Base-by-base conservation (phyloP, 2,113 vertebrate species). In the Sander vitreus region DNA sequence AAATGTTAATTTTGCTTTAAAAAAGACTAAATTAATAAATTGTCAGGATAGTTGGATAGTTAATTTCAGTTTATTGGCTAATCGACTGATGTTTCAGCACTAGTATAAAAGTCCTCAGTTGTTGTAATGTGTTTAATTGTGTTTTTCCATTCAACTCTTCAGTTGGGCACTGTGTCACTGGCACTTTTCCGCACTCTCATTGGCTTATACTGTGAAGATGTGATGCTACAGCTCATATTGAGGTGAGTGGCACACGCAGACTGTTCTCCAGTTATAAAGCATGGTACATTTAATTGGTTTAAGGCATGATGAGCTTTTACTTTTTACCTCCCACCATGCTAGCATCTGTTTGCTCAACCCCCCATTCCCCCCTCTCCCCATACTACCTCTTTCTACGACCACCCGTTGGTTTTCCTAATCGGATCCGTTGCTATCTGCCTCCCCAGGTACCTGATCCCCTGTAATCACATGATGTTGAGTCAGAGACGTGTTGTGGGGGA, bases 401-500 rank as follows among this genome's bases (percentile, higher is more conserved):
- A 8, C 76, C 75, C 6, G 13, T 47, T 12, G 79, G 25, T 54
- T 83, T 58, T 62, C 33, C 78, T 89, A 78, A 91, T 78, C 16
- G 59, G 72, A 84, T 76, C 21, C 7, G 25, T 47, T 83, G 43
- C 76, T 36, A 23, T 81, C 58, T 83, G 33, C 71, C 73, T 73
- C 71, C 54, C 55, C 92, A 99, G 98, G 94, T 99, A 99, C 85
- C 95, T 99, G 90, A 97, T 99, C 90, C 97, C 98, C 0, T 99
- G 98, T 93, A 99, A 97, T 91, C 97, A 99, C 93, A 97, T 99
- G 95, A 99, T 99, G 98, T 85, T 97, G 93, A 99, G 98, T 91
- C 98, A 99, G 92, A 93, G 97, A 5, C 83, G 94, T 0, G 96
- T 97, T 58, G 96, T 99, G 93, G 97, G 94, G 86, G 98, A 99